Evolutionary conservation across 2,797 vertebrate species (phyloP), one percentile per base, ranked within the genome.

Genomic region (Nyctalus aviator): DNA sequence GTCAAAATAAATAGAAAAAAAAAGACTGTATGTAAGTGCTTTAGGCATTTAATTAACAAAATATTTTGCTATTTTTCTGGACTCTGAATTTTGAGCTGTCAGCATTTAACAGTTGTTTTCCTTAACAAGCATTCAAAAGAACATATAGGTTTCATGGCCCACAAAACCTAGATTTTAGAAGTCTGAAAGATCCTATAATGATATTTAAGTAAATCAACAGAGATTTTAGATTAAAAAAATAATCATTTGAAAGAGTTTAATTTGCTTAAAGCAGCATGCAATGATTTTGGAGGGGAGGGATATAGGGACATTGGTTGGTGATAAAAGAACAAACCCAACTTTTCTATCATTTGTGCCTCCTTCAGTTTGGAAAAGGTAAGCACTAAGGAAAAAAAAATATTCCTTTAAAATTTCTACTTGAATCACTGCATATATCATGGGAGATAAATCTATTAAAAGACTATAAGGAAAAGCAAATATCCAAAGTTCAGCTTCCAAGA

Each of bases 311-410:
- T 50, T 12, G 20, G 32, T 41, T 44, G 12, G 37, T 25, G 57
- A n/a, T 3, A 50, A 91, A 72, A 84, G 48, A 66, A 11, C 3
- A 84, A 71, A 69, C 8, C 15, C 48, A 17, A 30, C 37, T n/a
- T 17, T 14, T 25, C 37, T 91, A 20, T 83, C 64, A 30, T 62
- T 81, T 55, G 25, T 35, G 64, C 4, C 27, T 37, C 20, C 48
- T 95, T 87, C 66, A 13, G 1, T 76, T 77, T 88, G 48, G 37
- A 86, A n/a, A 86, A 90, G 23, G 13, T 37, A 87, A 91, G 37
- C 6, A 5, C 27, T 41, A 46, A 18, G 30, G 27, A n/a, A 57
- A 55, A 55, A 55, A 41, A 25, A 44, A 48, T 5, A 44, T 35
- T 76, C 11, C 18, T 53, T 53, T 66, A 10, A 84, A 89, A 64